Base-by-base conservation (phyloP, 2,888 invertebrate species). In the Dryadula phaetusa region DNA sequence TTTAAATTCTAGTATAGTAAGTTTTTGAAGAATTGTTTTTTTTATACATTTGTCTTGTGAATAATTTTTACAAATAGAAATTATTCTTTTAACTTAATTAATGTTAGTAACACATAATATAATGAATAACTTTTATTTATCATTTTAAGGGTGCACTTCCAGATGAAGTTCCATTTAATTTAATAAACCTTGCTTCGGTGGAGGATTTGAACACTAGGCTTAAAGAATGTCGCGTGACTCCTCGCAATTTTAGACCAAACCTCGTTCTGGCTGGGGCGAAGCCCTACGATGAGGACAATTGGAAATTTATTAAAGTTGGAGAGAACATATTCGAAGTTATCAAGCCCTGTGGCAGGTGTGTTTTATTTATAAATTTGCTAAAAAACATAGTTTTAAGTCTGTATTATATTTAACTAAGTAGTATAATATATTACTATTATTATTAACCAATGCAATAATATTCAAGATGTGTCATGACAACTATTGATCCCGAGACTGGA, bases 221-320 rank as follows among this genome's bases (percentile, higher is more conserved):
- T 37, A 80, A 90, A 0, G 86, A 90, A 40, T 63, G 71, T 12
- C 85, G 92, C 5, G 94, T 96, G 0, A 75, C 84, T 0, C 74
- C 77, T n/a, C 84, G 90, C 10, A 92, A 94, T 71, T 96, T 96
- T 82, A 92, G 96, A 52, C 95, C 95, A 0, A 96, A 96, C 82
- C 95, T 97, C 75, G 88, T 96, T 6, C 83, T 96, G 2, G 89
- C 93, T 65, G 94, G 94, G 0, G 90, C 93, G 1, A 76, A 85
- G 53, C 83, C 95, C 0, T 95, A 93, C 75, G 95, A 93, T 2
- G 96, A 96, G 82, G 96, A 96, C 76, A 82, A 88, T 6, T 96
- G 96, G 96, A 93, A 94, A 64, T 96, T 94, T 89, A 81, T 96
- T 4, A 95, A 94, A 81, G 95, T 96, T 63, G 95, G 96, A 6